These are phyloP conservation scores for Apogon talboti DNA, from an alignment of 2,797 vertebrate species.

Conservation along the genomic window DNA sequence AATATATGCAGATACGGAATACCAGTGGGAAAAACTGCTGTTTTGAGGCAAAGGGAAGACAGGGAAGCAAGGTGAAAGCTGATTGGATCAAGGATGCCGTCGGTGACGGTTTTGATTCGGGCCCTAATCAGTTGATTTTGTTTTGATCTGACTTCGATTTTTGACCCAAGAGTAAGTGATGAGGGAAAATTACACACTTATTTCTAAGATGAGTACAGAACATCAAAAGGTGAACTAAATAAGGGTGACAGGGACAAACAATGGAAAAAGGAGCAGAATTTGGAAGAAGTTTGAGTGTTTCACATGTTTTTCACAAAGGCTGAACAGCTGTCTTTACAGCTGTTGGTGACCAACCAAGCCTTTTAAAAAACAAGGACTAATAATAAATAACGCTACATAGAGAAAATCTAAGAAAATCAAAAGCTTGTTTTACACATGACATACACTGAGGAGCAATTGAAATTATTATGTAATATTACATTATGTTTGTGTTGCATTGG, in stretches of 20 bases:
- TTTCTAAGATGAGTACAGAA: conserved; percentile 41
- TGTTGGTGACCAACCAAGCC: too few species aligned
- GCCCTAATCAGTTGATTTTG: conserved; percentile 62
- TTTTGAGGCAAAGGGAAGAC: conserved; percentile 49
- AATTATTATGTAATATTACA: too few species aligned
- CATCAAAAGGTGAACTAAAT: conserved; percentile 43
- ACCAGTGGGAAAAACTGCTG: conserved; percentile 46
- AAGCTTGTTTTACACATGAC: too few species aligned
- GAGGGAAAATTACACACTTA: conserved; percentile 44
- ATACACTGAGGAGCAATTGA: too few species aligned
- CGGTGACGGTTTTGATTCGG: conserved; percentile 52
- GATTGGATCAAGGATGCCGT: conserved; percentile 62
- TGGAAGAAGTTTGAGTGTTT: not conserved
- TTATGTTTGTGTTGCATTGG: too few species aligned
- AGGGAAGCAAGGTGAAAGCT: conserved; percentile 69
- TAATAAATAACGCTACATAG: too few species aligned
- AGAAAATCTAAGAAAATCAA: too few species aligned
- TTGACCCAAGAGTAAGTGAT: conserved; percentile 47
- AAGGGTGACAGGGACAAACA: conserved; percentile 9
- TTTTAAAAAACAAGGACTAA: too few species aligned
- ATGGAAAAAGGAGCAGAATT: not conserved
- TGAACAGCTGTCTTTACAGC: too few species aligned
- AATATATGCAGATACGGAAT: conserved; percentile 70
- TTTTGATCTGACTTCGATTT: conserved; percentile 58
- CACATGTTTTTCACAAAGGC: too few species aligned